Percentiles rank a stretch among this genome's conserved stretches.
Evolutionary conservation across 2,113 vertebrate species (phyloP).

Genomic region (zebrafish (Danio rerio)): GRCz12tu NC_133183.1:31556501-31557000

Average conservation of each 20-base stretch:
- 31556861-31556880: slow-evolving; percentile 29
- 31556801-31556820: slow-evolving; percentile 10
- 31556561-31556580: slow-evolving; percentile 52
- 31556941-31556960: background rate
- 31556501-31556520: slow-evolving; percentile 17
- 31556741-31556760: slow-evolving; percentile 58
- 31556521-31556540: slow-evolving; percentile 42
- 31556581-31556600: slow-evolving; percentile 50
- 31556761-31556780: background rate
- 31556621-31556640: slow-evolving; percentile 63
- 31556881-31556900: slow-evolving; percentile 2
- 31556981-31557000: background rate
- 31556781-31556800: slow-evolving; percentile 15
- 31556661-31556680: slow-evolving; percentile 50
- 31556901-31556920: too few relatives aligned
- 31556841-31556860: slow-evolving; percentile 15
- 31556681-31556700: slow-evolving; percentile 65
- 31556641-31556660: slow-evolving; percentile 47
- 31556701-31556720: slow-evolving; percentile 63
- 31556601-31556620: slow-evolving; percentile 62
- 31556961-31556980: slow-evolving; percentile 15
- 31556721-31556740: slow-evolving; percentile 48
- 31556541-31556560: slow-evolving; percentile 60
- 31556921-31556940: slow-evolving; percentile 5
- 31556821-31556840: background rate